Evolutionary conservation across 2,797 vertebrate species (phyloP).

Genomic region (Gymnoscopelus microlampas): DNA sequence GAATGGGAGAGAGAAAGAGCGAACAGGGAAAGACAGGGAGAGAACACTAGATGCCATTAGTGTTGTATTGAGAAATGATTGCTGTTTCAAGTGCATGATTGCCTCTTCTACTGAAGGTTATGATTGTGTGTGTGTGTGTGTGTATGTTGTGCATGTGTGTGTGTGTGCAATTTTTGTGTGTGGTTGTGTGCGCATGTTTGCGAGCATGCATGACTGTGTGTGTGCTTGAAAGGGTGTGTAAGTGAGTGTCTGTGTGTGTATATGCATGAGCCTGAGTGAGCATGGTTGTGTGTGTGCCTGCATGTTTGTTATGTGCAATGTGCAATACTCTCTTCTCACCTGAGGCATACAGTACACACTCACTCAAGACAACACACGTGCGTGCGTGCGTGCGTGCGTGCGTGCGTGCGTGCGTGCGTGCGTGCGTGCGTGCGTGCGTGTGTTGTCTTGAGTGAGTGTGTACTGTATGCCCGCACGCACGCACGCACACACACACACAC

Average conservation of each 20-base stretch:
- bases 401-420: too few species aligned
- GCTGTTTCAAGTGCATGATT: conserved; percentile 62
- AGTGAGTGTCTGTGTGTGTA: conserved; percentile 2
- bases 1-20: conserved; percentile 1
- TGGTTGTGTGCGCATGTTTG: not conserved
- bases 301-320: not conserved
- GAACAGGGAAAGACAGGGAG: not conserved
- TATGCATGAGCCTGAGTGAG: not conserved
- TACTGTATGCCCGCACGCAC: conserved; percentile 19
- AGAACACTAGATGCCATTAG: conserved; percentile 45
- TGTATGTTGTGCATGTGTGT: conserved; percentile 2
- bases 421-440: too few species aligned
- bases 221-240: not conserved
- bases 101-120: conserved; percentile 48
- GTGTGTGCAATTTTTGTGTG: not conserved
- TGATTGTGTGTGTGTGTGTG: conserved; percentile 7
- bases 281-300: not conserved
- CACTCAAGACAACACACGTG: not conserved
- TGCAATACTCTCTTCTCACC: not conserved
- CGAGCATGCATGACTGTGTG: conserved; percentile 9
- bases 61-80: conserved; percentile 61
- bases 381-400: not conserved
- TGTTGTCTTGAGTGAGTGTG: too few species aligned
- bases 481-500: conserved; percentile 10
- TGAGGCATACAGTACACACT: conserved; percentile 8